Evolutionary conservation across 2,888 invertebrate species (phyloP), one percentile per base, ranked within the genome.

Genomic region (Hypomecis punctinalis): DNA sequence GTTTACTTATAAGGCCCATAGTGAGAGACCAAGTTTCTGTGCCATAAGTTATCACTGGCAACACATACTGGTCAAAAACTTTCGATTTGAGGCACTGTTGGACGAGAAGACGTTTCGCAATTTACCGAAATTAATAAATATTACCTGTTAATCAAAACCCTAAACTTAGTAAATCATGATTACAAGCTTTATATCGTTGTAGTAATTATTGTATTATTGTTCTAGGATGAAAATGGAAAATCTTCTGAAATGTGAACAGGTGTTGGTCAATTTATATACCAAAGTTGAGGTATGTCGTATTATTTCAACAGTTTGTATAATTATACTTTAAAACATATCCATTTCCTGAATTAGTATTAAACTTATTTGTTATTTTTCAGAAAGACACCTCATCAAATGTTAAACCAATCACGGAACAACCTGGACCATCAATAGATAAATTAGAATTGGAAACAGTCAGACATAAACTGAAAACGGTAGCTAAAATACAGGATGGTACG

Each of bases 171-270:
- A 23, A 23, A 23, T 23, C 23, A 23, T 23, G 23, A 23, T 23
- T 23, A 23, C 23, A 23, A 23, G 23, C 23, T 23, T 23, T 23
- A 23, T 23, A 23, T 23, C 23, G 23, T 23, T 23, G 23, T 23
- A 23, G 23, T 23, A 23, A 23, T 6, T 57, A 33, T 57, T 62
- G 39, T 54, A 9, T 56, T 58, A 66, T 72, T 70, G 72, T 80
- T 88, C 77, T 84, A 96, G 96, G 81, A 93, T 96, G 88, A 95
- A 95, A 88, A 92, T 95, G 84, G 95, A 95, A 73, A 96, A 95
- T 57, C 83, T 96, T 53, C 86, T 93, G 33, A 95, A 95, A 86
- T 96, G 96, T 81, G 96, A 96, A 86, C 94, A 94, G 79, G 95
- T 96, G 63, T 88, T 96, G 43, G 84, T 94, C 60, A 96, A 95